These are phyloP conservation scores for Hypomesus transpacificus DNA, from an alignment of 2,113 vertebrate genomes.

Conservation along the genomic window DNA sequence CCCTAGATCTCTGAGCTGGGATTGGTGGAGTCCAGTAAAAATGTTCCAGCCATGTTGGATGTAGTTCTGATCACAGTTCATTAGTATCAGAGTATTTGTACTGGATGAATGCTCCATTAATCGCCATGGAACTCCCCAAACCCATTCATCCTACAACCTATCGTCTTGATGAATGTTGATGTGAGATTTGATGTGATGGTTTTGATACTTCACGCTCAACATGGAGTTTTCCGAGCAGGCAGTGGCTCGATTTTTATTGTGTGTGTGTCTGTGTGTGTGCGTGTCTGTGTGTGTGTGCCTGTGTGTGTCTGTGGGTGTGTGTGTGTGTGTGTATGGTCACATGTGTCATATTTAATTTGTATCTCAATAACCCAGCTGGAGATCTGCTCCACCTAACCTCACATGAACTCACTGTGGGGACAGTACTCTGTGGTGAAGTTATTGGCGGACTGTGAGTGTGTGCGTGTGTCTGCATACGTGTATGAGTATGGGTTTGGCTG, in stretches of 20 bases:
- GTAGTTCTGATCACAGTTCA: slow-evolving; percentile 51
- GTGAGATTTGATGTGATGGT: slow-evolving; percentile 55
- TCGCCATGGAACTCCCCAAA: slow-evolving; percentile 28
- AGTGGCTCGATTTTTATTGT: no score
- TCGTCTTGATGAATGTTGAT: slow-evolving; percentile 51
- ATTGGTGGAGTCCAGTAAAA: slow-evolving; percentile 28
- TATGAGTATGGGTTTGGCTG: slow-evolving; percentile 5
- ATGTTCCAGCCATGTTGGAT: slow-evolving; percentile 39
- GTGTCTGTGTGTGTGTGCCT: slow-evolving; percentile 18
- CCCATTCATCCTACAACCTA: neutral
- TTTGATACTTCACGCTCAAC: slow-evolving; percentile 37
- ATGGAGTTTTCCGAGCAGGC: neutral
- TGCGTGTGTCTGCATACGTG: slow-evolving; percentile 1
- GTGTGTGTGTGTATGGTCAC: slow-evolving; percentile 20
- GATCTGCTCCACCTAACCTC: slow-evolving; percentile 41
- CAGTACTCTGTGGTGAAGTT: slow-evolving; percentile 40
- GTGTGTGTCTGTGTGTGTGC: neutral
- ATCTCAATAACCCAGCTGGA: slow-evolving; percentile 49
- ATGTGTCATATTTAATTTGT: slow-evolving; percentile 58
- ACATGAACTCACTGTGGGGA: slow-evolving; percentile 47
- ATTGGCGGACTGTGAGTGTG: neutral
- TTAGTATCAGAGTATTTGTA: slow-evolving; percentile 59
- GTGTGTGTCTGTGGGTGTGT: neutral
- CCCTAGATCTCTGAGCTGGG: slow-evolving; percentile 5
- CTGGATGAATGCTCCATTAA: slow-evolving; percentile 49